Conservation (phyloP, 2,113 vertebrate genomes). For the Asarcornis scutulata region DNA sequence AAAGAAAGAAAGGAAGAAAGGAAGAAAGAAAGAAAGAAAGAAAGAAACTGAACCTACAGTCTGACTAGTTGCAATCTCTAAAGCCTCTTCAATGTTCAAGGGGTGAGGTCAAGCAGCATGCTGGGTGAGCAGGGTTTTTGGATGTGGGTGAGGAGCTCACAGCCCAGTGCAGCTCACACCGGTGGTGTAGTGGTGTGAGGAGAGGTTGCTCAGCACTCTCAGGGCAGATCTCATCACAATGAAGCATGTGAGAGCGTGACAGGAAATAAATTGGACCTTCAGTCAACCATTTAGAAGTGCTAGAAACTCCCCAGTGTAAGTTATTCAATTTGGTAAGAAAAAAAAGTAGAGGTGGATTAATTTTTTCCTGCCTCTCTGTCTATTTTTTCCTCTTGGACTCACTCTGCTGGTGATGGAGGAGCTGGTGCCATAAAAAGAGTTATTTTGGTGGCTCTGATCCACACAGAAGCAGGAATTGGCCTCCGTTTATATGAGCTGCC, state of each 20-base stretch:
- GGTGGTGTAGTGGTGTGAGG: neutral
- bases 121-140: neutral
- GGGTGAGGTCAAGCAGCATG: neutral
- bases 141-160: accelerated
- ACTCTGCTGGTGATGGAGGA: neutral
- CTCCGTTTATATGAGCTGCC: neutral
- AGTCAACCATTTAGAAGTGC: constrained; percentile 50
- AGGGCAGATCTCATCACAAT: constrained; percentile 14
- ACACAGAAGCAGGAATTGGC: neutral
- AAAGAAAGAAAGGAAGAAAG: no score
- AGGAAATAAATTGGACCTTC: constrained; percentile 57
- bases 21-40: no score
- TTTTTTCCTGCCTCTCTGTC: neutral
- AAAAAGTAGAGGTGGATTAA: neutral
- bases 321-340: constrained; percentile 15
- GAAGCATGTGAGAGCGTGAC: constrained; percentile 26
- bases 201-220: neutral
- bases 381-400: neutral
- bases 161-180: neutral
- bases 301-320: neutral
- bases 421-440: neutral
- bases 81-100: neutral
- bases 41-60: neutral
- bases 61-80: neutral
- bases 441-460: neutral